Base-by-base conservation (phyloP, 2,797 vertebrate species). In the Esox lucius region DNA sequence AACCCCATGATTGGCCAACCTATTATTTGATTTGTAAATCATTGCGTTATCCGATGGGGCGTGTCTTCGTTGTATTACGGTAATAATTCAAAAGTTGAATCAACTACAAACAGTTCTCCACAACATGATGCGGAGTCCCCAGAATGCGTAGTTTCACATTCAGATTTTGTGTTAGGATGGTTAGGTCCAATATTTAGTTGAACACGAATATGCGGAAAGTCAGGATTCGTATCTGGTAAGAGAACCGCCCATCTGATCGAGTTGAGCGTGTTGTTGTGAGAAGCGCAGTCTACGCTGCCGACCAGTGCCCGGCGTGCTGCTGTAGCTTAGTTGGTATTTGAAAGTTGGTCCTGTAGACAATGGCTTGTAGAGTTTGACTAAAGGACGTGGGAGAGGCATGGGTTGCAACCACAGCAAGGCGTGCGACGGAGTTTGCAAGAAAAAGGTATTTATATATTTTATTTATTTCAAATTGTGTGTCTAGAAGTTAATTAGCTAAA, bases 351-450 rank as follows among this genome's bases (percentile, higher is more conserved):
- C 80, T 42, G 7, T 42, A 68, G 67, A 48, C 15, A 28, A 69
- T 24, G 35, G 33, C 84, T 81, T 74, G 77, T 70, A 74, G 64
- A 39, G 64, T 72, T 46, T 39, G 70, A 70, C 59, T 46, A 73
- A 70, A 56, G 48, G 70, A 75, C 80, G 49, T 49, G 70, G 74
- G 68, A 72, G 82, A 81, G 88, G 74, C n/a, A 94, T 93, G 93
- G 93, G 93, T 82, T 93, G 93, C 88, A 76, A 73, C 78, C 87
- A 92, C 70, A 94, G 93, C 71, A 93, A 91, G 86, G 87, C 90
- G 75, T 76, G 83, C 73, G 53, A 67, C 46, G 74, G 77, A 42
- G 62, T 75, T 69, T 73, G 71, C 19, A 70, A 28, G 17, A 68
- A 76, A 73, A 61, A 49, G 76, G 11, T 69, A 11, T 46, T 53